Percentiles rank a stretch among this genome's conserved stretches.
These are phyloP conservation scores for Coenonympha arcania DNA, from an alignment of 2,888 invertebrate species.

Conservation along the genomic window DNA sequence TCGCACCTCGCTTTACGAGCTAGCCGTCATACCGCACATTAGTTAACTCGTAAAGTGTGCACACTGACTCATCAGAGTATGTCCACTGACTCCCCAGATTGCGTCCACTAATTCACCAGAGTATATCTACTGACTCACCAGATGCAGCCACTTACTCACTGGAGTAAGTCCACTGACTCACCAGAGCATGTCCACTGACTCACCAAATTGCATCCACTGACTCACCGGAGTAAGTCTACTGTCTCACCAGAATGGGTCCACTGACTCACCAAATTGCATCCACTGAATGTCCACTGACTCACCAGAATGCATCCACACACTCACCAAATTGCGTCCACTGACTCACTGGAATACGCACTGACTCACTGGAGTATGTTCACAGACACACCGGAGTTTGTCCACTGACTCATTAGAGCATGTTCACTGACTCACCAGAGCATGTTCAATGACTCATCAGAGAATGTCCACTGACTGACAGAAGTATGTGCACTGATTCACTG, in stretches of 20 bases:
- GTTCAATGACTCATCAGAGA: constrained; percentile 38
- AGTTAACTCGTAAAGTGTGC: too few relatives aligned
- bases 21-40: too few relatives aligned
- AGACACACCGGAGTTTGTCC: neutral
- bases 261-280: neutral
- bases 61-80: constrained; percentile 45
- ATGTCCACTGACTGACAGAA: constrained; percentile 34
- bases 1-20: too few relatives aligned
- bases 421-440: constrained; percentile 40
- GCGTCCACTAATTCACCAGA: constrained; percentile 46
- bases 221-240: constrained; percentile 50
- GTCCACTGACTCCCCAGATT: too few relatives aligned
- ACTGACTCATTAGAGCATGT: constrained; percentile 20
- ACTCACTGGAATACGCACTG: neutral
- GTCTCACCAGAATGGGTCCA: too few relatives aligned
- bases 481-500: constrained; percentile 34
- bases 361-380: constrained; percentile 47
- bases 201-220: neutral
- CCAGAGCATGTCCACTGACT: constrained; percentile 44
- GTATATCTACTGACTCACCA: constrained; percentile 35
- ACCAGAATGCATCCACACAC: constrained; percentile 46
- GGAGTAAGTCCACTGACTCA: too few relatives aligned
- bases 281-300: constrained; percentile 42
- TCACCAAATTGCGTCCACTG: constrained; percentile 19
- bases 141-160: constrained; percentile 33